Base-by-base conservation (phyloP, 2,113 vertebrate species). In the Asarcornis scutulata region DNA sequence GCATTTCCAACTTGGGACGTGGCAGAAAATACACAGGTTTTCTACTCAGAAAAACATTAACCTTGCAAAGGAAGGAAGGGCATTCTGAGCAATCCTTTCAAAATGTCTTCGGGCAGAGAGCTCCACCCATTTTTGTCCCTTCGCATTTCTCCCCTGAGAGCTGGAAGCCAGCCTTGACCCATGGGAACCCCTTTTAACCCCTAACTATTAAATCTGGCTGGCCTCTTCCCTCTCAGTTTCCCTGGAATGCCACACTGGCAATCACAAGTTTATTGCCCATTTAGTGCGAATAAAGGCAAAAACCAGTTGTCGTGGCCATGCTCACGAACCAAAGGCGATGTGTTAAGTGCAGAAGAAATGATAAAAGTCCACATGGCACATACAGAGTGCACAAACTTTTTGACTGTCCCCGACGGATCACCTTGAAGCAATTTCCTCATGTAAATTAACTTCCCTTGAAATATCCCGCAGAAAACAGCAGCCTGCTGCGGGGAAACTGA, bases 361-460 rank as follows among this genome's bases (percentile, higher is more conserved):
- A 60, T 72, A 64, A 63, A 62, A 8, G 9, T 67, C 46, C 52
- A 53, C 32, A 40, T 6, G 77, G n/a, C 72, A 55, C 66, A 69
- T 17, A 58, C 10, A 58, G 48, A 86, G 23, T 36, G 42, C 50
- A 50, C 48, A 56, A 64, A 53, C n/a, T 68, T 96, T 86, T 64
- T 82, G 48, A 78, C n/a, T 94, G 73, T 50, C 48, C 48, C 44
- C 58, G 83, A 86, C 36, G 40, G 77, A 86, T 93, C 73, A 86
- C 83, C 53, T 91, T 91, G 58, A 92, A 92, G 77, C 56, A 95
- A 81, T 95, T 94, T 88, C 83, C 86, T 94, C 42, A 95, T 69
- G 56, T 72, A 94, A 92, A 96, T 93, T 72, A 79, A 18, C n/a
- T 93, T 42, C 52, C 52, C 64, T 94, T 95, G 72, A 90, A 92